A percentile compares a stretch with the other conserved stretches of the same genome.
These are phyloP conservation scores for Saguinus midas DNA, from an alignment of 2,113 vertebrate genomes.

Conservation along the genomic window DNA sequence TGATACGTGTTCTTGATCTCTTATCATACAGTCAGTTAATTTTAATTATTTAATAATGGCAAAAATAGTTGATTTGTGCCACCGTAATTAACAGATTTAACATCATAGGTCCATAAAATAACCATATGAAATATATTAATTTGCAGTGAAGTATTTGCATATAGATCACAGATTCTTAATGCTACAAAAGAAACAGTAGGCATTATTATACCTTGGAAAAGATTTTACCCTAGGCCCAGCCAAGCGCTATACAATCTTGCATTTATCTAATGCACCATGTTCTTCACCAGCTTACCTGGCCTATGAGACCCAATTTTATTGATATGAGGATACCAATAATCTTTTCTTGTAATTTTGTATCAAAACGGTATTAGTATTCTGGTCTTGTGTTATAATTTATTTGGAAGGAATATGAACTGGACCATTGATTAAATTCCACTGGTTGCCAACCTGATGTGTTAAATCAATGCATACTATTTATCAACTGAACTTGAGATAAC, in stretches of 20 bases:
- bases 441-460: neutral
- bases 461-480: neutral
- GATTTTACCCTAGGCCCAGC: neutral
- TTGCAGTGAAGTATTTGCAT: neutral
- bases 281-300: neutral
- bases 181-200: neutral
- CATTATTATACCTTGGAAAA: neutral
- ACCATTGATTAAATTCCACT: slow-evolving; percentile 14
- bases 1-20: neutral
- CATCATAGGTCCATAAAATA: neutral
- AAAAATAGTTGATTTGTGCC: neutral
- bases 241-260: neutral
- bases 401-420: neutral
- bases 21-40: neutral
- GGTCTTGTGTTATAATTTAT: neutral
- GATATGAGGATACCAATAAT: neutral
- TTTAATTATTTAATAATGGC: too few relatives aligned
- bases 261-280: slow-evolving; percentile 7
- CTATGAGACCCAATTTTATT: neutral
- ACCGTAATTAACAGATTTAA: neutral
- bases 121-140: neutral
- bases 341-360: neutral
- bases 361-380: neutral
- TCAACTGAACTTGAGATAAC: neutral
- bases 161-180: neutral